Percentiles rank a stretch among this genome's conserved stretches.
Conservation (phyloP, 2,888 invertebrate genomes). For the Harpalus rubripes region DNA sequence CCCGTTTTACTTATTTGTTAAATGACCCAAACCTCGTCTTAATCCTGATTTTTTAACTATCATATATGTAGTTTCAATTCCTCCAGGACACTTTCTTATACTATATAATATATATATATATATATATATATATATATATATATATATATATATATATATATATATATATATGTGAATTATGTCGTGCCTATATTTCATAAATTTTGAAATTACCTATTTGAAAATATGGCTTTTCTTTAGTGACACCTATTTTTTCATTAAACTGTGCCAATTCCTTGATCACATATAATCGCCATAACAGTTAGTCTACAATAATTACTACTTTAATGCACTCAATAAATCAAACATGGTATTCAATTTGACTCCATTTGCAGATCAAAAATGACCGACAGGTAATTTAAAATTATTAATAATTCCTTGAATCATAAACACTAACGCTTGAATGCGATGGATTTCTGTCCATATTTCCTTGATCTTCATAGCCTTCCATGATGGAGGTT, state of each 20-base stretch:
- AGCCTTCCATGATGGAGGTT: no score
- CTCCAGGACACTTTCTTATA: slow-evolving; percentile 9
- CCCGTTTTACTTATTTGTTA: no score
- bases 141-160: no score
- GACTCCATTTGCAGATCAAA: background rate
- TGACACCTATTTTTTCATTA: slow-evolving; percentile 17
- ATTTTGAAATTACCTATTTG: background rate
- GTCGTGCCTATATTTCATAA: slow-evolving; percentile 17
- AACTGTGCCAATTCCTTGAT: background rate
- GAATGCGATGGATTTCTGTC: background rate
- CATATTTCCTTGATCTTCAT: slow-evolving; percentile 10
- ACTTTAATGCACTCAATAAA: slow-evolving; percentile 1
- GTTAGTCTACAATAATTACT: background rate
- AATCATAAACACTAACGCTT: background rate
- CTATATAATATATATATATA: background rate
- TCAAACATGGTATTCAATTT: background rate
- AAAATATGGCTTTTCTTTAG: slow-evolving; percentile 12
- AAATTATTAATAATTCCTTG: background rate
- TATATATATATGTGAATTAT: background rate
- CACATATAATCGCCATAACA: slow-evolving; percentile 5
- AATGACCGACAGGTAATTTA: background rate
- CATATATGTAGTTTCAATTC: background rate
- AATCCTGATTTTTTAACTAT: slow-evolving; percentile 6
- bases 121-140: background rate
- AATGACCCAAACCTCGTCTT: slow-evolving; percentile 7